Evolutionary conservation across 2,113 vertebrate genomes (phyloP).

Genomic region (Blennius ocellaris): DNA sequence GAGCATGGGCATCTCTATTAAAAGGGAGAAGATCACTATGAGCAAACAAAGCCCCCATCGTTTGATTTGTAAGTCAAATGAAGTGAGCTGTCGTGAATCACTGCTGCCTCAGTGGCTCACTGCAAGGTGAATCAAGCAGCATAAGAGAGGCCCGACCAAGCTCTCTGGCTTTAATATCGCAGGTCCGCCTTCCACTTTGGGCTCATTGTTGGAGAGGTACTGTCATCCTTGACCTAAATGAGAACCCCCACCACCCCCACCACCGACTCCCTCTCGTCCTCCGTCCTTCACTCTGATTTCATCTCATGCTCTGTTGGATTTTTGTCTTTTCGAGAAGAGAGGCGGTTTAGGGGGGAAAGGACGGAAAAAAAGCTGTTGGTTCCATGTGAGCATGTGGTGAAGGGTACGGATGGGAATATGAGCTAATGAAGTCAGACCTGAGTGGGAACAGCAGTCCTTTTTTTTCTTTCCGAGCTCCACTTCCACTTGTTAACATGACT

Average conservation of each 20-base stretch:
- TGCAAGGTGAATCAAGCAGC: slow-evolving; percentile 50
- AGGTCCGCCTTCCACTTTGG: slow-evolving; percentile 24
- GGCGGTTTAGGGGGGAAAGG: slow-evolving; percentile 21
- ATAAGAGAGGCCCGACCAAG: slow-evolving; percentile 17
- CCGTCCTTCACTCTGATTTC: slow-evolving; percentile 51
- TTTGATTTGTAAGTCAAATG: slow-evolving; percentile 52
- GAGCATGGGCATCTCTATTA: slow-evolving; percentile 18
- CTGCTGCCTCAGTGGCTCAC: slow-evolving; percentile 9
- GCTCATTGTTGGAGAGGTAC: slow-evolving; percentile 34
- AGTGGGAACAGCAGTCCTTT: slow-evolving; percentile 36
- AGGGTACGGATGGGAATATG: slow-evolving; percentile 49
- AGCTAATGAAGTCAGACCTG: slow-evolving; percentile 69
- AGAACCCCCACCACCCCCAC: slow-evolving; percentile 12
- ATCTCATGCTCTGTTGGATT: slow-evolving; percentile 53
- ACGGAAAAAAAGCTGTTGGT: slow-evolving; percentile 48
- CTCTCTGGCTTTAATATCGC: slow-evolving; percentile 29
- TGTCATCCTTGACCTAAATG: slow-evolving; percentile 71
- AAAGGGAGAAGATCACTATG: slow-evolving; percentile 25
- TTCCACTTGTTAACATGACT: slow-evolving; percentile 64
- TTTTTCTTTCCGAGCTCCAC: slow-evolving; percentile 20
- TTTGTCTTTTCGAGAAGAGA: slow-evolving; percentile 44
- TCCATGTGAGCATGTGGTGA: slow-evolving; percentile 36
- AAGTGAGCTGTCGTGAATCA: slow-evolving; percentile 39
- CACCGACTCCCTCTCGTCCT: slow-evolving; percentile 6
- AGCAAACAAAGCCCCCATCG: slow-evolving; percentile 31